Percentiles rank a stretch among this genome's conserved stretches.
phyloP scores from a whole-genome alignment of 2,888 invertebrate species.

The Dendrolimus pini region DNA sequence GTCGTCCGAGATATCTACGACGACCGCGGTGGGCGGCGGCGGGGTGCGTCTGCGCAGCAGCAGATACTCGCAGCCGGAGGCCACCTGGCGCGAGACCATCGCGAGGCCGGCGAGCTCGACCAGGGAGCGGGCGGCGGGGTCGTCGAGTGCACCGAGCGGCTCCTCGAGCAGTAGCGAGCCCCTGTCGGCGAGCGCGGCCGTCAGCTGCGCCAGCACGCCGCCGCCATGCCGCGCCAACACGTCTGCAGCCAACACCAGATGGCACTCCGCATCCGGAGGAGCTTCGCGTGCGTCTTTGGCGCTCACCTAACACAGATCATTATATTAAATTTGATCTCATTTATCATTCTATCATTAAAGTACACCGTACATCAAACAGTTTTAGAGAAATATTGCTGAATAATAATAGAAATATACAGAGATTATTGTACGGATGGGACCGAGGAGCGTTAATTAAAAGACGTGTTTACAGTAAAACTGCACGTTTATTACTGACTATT shows the following conservation, averaged over 20 bases:
- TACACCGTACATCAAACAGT: too few relatives aligned
- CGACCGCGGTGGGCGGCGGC: conserved; percentile 47
- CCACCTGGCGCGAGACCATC: conserved; percentile 71
- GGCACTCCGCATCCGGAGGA: conserved; percentile 79
- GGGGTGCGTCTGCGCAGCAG: conserved; percentile 78
- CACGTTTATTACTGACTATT: too few relatives aligned
- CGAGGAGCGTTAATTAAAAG: too few relatives aligned
- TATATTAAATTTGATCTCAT: too few relatives aligned
- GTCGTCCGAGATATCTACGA: conserved; percentile 82
- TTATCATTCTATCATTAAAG: too few relatives aligned
- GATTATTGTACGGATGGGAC: too few relatives aligned
- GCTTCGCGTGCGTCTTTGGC: conserved; percentile 77
- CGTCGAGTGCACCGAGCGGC: conserved; percentile 59
- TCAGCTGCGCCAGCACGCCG: conserved; percentile 73
- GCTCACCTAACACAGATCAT: conserved; percentile 21
- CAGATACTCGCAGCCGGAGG: conserved; percentile 79
- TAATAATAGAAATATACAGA: too few relatives aligned
- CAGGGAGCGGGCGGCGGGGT: conserved; percentile 43
- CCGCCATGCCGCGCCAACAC: conserved; percentile 76
- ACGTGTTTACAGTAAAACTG: too few relatives aligned
- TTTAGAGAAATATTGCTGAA: too few relatives aligned
- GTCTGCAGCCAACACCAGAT: conserved; percentile 82
- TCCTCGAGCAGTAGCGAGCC: conserved; percentile 88
- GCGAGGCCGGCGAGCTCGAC: conserved; percentile 40
- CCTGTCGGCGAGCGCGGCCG: conserved; percentile 78